Conservation (phyloP, 2,888 invertebrate species). For the Notodonta ziczac region DNA sequence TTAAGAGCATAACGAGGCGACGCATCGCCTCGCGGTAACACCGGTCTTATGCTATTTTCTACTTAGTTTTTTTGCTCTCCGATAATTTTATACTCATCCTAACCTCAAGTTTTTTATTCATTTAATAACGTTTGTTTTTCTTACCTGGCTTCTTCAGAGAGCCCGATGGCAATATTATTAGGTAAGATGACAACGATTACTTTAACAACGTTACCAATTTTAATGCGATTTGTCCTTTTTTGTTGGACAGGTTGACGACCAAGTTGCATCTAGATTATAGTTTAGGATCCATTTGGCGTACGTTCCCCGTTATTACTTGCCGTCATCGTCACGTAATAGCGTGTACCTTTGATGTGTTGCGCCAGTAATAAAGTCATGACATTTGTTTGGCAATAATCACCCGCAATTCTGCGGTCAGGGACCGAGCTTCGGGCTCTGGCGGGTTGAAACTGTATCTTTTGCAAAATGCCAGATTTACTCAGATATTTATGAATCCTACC, state of each 20-base stretch:
- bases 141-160: slow-evolving; percentile 23
- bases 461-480: slow-evolving; percentile 30
- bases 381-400: slow-evolving; percentile 28
- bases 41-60: slow-evolving; percentile 44
- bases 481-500: slow-evolving; percentile 25
- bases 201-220: slow-evolving; percentile 41
- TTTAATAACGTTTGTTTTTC: slow-evolving; percentile 27
- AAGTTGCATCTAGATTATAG: slow-evolving; percentile 18
- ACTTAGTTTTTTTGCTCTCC: slow-evolving; percentile 44
- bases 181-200: slow-evolving; percentile 35
- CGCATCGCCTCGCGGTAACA: slow-evolving; percentile 34
- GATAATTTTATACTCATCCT: slow-evolving; percentile 49
- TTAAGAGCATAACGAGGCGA: slow-evolving; percentile 42
- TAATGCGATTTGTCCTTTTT: slow-evolving; percentile 42
- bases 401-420: slow-evolving; percentile 24
- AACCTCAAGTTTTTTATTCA: slow-evolving; percentile 38
- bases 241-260: slow-evolving; percentile 31
- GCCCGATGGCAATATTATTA: slow-evolving; percentile 34
- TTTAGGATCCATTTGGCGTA: slow-evolving; percentile 22
- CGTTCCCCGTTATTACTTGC: slow-evolving; percentile 13
- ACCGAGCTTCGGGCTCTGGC: slow-evolving; percentile 25
- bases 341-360: slow-evolving; percentile 15
- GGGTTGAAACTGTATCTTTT: slow-evolving; percentile 24
- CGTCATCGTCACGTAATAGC: slow-evolving; percentile 17
- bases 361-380: slow-evolving; percentile 27